Conservation (phyloP, 2,113 vertebrate genomes). For the Hemibagrus wyckioides region DNA sequence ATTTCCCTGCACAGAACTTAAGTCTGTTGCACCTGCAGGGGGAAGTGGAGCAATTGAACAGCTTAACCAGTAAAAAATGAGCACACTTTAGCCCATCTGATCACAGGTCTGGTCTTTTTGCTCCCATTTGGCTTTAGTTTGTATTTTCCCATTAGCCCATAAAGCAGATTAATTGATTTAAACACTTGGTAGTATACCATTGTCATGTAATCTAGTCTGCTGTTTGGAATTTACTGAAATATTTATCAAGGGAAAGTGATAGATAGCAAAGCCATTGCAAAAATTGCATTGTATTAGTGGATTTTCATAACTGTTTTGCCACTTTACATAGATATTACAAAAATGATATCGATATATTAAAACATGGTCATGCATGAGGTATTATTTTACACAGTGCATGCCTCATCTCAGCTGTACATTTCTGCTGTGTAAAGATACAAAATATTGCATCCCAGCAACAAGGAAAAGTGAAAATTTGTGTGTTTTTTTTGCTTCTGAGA, state of each 20-base stretch:
- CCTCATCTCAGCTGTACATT: not conserved
- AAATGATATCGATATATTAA: not conserved
- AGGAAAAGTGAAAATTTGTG: not conserved
- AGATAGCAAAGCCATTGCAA: not conserved
- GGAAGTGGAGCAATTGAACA: conserved; percentile 32
- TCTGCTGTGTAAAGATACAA: not conserved
- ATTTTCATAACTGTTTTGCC: not conserved
- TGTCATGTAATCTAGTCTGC: conserved; percentile 26
- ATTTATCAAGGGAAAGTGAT: not conserved
- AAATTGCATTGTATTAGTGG: not conserved
- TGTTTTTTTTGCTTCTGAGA: not conserved
- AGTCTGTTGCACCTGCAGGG: conserved; percentile 53
- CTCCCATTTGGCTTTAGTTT: conserved; percentile 33
- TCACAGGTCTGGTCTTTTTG: conserved; percentile 33
- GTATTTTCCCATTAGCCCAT: conserved; percentile 36
- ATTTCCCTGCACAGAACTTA: conserved; percentile 58
- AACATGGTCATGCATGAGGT: not conserved
- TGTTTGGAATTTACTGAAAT: not conserved
- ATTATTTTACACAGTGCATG: not conserved
- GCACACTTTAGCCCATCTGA: conserved; percentile 17
- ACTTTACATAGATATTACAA: not conserved
- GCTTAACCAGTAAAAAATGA: conserved; percentile 56
- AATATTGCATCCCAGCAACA: not conserved
- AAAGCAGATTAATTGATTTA: conserved; percentile 28
- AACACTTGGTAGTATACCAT: conserved; percentile 24